Evolutionary conservation across 2,797 vertebrate species (phyloP), one percentile per base, ranked within the genome.

Genomic region (Peromyscus nudipes): DNA sequence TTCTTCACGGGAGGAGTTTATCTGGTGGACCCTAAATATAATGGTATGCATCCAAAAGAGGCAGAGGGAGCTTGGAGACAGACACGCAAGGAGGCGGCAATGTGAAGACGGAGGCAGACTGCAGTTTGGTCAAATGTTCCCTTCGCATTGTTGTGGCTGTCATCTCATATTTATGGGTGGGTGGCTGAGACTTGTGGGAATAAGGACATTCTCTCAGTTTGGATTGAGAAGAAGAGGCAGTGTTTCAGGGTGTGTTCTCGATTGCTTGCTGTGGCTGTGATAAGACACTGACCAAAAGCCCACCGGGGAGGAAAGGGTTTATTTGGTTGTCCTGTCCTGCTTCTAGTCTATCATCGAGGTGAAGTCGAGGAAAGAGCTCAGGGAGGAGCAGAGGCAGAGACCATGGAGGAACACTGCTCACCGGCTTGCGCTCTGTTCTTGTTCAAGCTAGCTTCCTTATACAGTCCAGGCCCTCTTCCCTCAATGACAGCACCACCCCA

Each of bases 181-280:
- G 69, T 83, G 67, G 75, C 57, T 40, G 57, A 83, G 91, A 71
- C 75, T 92, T 49, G 77, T 83, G 67, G 77, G 69, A 80, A 17
- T 25, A 40, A 92, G 83, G 67, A 96, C 77, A 92, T 65, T 71
- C 81, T 96, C n/a, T 76, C 65, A 43, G 49, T 89, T 43, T 91
- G 67, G 67, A 55, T 57, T 65, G 95, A 77, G 82, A 85, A 81
- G 64, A 43, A 77, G 49, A 75, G 52, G 4, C 82, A 82, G 52
- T 37, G 40, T 92, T 92, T 95, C 46, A 90, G 94, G 31, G 89
- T n/a, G 64, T 69, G 31, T 69, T 69, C 64, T 49, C 21, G 2
- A 7, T 49, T 14, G 43, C 83, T 85, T 49, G 49, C 64, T 37
- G 21, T 69, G 25, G 31, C 64, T 52, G 31, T 37, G 64, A 23